Evolutionary conservation across 1,140 invertebrate genomes (phyloP), one percentile per base, ranked within the genome.

Genomic region (Drosophila subpulchrella): DNA sequence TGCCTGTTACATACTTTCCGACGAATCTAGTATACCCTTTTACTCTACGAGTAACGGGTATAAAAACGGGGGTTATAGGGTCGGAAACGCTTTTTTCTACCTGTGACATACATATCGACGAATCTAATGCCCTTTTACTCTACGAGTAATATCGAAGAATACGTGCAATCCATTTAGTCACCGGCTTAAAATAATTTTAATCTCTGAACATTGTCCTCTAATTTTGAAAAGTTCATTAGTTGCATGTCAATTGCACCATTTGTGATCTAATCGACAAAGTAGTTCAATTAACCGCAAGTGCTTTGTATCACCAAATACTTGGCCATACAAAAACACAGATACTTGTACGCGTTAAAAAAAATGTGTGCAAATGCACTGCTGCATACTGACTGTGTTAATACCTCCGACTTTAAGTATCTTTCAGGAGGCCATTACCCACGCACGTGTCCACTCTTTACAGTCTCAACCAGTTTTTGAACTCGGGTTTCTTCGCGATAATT

Each of bases 381-480:
- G 70, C 20, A 20, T 20, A 20, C 20, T 58, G 72, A 67, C 59
- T 81, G 48, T 76, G 72, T 72, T 77, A 77, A 81, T 85, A 74
- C 80, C 72, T 24, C 46, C 48, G 20, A 20, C n/a, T 10, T 17
- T 44, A 20, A 8, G 41, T 30, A 39, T 51, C 39, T 61, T 39
- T 47, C 11, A 30, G 10, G 58, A 30, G 11, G 59, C 32, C 60
- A 65, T 65, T 63, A 77, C 81, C 81, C 78, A 83, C 81, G 75
- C 81, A 83, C 60, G 71, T 78, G 66, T 53, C 41, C 61, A 60
- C 50, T 24, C 20, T 20, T 67, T 12, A 66, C 30, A 67, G 39
- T 63, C 58, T 75, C 48, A 75, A 75, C 72, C 60, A 75, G 72
- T 75, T 75, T 71, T 57, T 38, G 47, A n/a, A 3, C 10, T 58